Base-by-base conservation (phyloP, 2,797 vertebrate genomes). In the Parotocinclus haroldoi region DNA sequence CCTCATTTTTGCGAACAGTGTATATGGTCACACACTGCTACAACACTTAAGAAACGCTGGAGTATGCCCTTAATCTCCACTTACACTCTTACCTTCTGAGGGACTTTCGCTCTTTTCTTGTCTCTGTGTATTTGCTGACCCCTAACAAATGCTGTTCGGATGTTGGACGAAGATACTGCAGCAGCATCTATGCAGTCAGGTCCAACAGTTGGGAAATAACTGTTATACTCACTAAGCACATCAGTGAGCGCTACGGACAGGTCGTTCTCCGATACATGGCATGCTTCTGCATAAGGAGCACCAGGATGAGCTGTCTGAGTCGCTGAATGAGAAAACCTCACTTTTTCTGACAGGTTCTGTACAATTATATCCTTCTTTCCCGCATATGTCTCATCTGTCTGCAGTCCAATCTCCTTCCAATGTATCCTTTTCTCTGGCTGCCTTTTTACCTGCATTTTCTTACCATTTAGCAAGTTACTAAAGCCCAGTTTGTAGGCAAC, bases 401-500 rank as follows among this genome's bases (percentile, higher is more conserved):
- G 58, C 58, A 61, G 9, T 13, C 46, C 60, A 9, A 42, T 57
- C 11, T 72, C 63, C 45, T 18, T 61, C 39, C 45, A 39, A 7
- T 62, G 73, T 4, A 48, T 55, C 42, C 50, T 40, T 68, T 66
- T 60, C 1, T 7, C 17, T 18, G 51, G 58, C 18, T 37, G 39
- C 27, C 57, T 63, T 17, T 42, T 64, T 9, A 19, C 8, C 12
- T 3, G 13, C 14, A 39, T 50, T 49, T 53, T 64, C 11, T 58
- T 68, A 38, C 70, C 68, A 16, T 73, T 74, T 3, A 82, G 55
- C 1, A 90, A 76, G 36, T 49, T 63, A n/a, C 69, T 40, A 16
- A 91, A 83, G 7, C 87, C 88, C 66, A 91, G 80, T 27, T 46
- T 75, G 37, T 38, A 55, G 4, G 84, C 86, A 0, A 79, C 82